phyloP scores from a whole-genome alignment of 2,888 invertebrate genomes.

The Ennomos erosarius region DNA sequence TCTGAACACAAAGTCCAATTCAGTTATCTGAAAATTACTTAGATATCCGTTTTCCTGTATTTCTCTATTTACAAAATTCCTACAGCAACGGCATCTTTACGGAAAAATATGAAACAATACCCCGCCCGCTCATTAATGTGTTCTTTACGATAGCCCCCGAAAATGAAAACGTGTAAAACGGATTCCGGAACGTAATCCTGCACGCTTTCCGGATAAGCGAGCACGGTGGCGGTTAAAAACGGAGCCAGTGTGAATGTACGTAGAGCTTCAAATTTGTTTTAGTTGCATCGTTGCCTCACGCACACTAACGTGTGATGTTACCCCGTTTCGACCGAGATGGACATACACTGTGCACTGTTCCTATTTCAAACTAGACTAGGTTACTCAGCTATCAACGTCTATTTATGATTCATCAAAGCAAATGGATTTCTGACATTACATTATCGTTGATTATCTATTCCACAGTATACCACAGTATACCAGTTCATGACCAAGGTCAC shows the following conservation, averaged over 20 bases:
- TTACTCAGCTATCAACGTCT: no score
- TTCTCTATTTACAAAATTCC: conserved; percentile 11
- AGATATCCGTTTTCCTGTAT: conserved; percentile 10
- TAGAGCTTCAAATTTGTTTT: neutral
- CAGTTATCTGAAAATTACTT: conserved; percentile 8
- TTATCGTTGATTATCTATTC: no score
- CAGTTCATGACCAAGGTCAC: neutral
- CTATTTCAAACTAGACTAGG: no score
- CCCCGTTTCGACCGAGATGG: no score
- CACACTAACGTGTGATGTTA: no score
- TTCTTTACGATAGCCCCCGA: conserved; percentile 35
- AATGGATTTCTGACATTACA: no score
- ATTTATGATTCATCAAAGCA: no score
- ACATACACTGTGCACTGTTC: no score
- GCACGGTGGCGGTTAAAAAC: conserved; percentile 39
- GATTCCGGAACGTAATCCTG: conserved; percentile 37
- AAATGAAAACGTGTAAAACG: conserved; percentile 40
- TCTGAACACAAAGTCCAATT: conserved; percentile 1
- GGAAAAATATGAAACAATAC: conserved; percentile 33
- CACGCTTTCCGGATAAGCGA: conserved; percentile 39
- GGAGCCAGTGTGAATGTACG: conserved; percentile 15
- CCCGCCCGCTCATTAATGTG: conserved; percentile 31
- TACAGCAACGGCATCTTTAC: conserved; percentile 9
- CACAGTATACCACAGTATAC: neutral
- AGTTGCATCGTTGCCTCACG: no score